Percentiles rank a stretch among this genome's conserved stretches.
phyloP scores from a whole-genome alignment of 1,140 invertebrate genomes.

The Trichomalopsis sarcophagae region DNA sequence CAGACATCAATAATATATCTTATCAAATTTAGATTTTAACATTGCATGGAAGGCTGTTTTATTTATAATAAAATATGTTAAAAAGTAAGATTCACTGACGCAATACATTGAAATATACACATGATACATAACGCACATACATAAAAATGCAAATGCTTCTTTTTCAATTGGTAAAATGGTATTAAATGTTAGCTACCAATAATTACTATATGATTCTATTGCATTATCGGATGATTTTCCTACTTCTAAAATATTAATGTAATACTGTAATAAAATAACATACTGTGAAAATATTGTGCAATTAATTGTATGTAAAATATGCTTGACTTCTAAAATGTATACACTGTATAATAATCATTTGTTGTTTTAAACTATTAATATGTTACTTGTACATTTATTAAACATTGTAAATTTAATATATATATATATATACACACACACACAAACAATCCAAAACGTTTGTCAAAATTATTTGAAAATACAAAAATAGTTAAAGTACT shows the following conservation, averaged over 20 bases:
- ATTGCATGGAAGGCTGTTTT: constrained; percentile 64
- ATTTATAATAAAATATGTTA: constrained; percentile 63
- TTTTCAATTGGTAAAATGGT: no score
- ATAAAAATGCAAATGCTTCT: no score
- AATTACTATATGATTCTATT: constrained; percentile 30
- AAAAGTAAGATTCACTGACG: constrained; percentile 50
- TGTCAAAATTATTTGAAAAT: no score
- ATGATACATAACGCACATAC: no score
- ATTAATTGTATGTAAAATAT: not conserved
- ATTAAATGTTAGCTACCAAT: no score
- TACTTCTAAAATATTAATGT: constrained; percentile 25
- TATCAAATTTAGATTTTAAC: constrained; percentile 61
- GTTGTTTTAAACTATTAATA: not conserved
- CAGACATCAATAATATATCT: not conserved
- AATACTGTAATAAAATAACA: no score
- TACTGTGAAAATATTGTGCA: constrained; percentile 22
- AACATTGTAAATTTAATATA: no score
- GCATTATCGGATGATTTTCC: constrained; percentile 35
- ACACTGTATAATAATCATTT: not conserved
- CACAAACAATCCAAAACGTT: no score
- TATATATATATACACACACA: no score
- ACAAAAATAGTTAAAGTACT: no score
- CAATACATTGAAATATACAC: no score
- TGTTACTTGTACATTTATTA: no score
- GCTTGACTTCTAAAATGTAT: not conserved